phyloP scores from a whole-genome alignment of 2,888 invertebrate species.

The Lasioglossum oenotherae region DNA sequence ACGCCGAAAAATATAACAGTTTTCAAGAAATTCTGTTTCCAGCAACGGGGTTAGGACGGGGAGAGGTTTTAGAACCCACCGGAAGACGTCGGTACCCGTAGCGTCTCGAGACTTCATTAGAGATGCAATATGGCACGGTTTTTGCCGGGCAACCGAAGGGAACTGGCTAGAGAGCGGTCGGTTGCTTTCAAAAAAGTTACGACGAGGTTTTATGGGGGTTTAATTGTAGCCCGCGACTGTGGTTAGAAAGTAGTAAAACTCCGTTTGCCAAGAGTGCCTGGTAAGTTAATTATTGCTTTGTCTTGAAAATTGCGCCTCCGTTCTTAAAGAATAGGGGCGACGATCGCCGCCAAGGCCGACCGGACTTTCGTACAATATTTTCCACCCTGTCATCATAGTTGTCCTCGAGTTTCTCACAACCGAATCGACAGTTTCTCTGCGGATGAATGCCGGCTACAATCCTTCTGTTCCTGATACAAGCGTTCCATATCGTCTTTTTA shows the following conservation, averaged over 20 bases:
- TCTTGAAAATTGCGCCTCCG: conserved; percentile 63
- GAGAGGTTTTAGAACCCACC: conserved; percentile 63
- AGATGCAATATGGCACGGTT: conserved; percentile 76
- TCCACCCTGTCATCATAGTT: neutral
- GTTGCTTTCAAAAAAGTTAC: conserved; percentile 80
- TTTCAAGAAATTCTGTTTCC: conserved; percentile 58
- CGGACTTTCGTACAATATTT: conserved; percentile 5
- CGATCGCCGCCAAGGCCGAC: conserved; percentile 57
- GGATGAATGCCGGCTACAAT: neutral
- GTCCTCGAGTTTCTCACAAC: neutral
- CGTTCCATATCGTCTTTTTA: neutral
- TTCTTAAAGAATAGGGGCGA: conserved; percentile 56
- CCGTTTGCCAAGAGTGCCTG: conserved; percentile 67
- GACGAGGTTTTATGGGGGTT: conserved; percentile 81
- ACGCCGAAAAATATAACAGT: conserved; percentile 14
- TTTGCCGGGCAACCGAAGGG: conserved; percentile 70
- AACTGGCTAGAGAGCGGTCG: conserved; percentile 64
- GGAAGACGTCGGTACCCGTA: conserved; percentile 71
- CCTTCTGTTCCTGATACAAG: neutral
- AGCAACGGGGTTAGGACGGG: neutral
- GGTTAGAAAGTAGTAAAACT: conserved; percentile 83
- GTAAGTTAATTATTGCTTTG: conserved; percentile 73
- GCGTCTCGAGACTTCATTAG: conserved; percentile 76
- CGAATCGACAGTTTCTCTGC: conserved; percentile 11
- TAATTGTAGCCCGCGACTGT: conserved; percentile 82